Evolutionary conservation across 2,888 invertebrate genomes (phyloP).

Genomic region (Cremastinae sp.): DNA sequence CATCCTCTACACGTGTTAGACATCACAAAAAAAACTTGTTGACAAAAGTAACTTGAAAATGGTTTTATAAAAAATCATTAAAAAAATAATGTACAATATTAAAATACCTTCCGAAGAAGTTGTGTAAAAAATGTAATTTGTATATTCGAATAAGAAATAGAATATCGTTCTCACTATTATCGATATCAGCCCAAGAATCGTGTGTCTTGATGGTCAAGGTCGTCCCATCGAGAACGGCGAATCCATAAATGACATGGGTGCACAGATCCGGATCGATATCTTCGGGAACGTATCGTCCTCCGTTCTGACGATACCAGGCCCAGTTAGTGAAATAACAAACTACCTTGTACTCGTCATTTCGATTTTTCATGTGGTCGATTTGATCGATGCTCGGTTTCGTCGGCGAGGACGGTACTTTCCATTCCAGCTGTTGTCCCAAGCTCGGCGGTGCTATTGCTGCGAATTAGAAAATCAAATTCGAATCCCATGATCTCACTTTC

Average conservation of each 20-base stretch:
- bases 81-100: too few relatives aligned
- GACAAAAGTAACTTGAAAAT: too few relatives aligned
- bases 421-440: constrained; percentile 70
- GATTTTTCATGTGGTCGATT: constrained; percentile 14
- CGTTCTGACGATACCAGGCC: constrained; percentile 95
- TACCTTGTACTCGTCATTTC: constrained; percentile 85
- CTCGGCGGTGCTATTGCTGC: constrained; percentile 69
- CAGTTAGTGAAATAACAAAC: constrained; percentile 96
- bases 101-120: too few relatives aligned
- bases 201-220: constrained; percentile 90
- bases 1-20: too few relatives aligned
- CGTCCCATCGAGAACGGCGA: constrained; percentile 91
- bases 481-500: not conserved
- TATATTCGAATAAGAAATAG: too few relatives aligned
- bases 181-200: constrained; percentile 94
- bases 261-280: constrained; percentile 93
- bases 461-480: not conserved
- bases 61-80: too few relatives aligned
- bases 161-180: constrained; percentile 86
- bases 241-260: constrained; percentile 95
- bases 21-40: too few relatives aligned
- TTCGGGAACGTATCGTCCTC: constrained; percentile 90
- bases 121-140: too few relatives aligned
- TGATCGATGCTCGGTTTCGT: constrained; percentile 42
- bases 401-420: constrained; percentile 62